phyloP scores from a whole-genome alignment of 2,113 vertebrate species.

The Chaetodon auriga region DNA sequence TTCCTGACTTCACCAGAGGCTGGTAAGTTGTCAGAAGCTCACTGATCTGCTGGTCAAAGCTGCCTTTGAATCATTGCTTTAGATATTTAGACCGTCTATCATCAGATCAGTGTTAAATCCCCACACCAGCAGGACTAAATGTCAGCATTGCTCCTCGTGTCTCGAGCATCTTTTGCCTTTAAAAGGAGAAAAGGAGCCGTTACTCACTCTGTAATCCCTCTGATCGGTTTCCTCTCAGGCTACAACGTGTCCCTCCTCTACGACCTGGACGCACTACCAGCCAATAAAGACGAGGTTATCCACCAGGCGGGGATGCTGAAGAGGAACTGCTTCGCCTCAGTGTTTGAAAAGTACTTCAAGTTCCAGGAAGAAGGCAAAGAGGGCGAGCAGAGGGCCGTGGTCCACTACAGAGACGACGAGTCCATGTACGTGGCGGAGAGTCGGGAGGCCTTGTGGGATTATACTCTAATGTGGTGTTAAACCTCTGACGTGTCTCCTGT shows the following conservation, averaged over 20 bases:
- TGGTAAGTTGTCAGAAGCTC: constrained; percentile 80
- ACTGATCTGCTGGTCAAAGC: not conserved
- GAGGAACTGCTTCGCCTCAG: constrained; percentile 97
- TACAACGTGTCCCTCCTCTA: constrained; percentile 81
- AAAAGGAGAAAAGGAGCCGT: not conserved
- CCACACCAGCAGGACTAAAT: not conserved
- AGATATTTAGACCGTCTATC: not conserved
- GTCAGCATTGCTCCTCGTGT: constrained; percentile 14
- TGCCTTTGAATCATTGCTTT: not conserved
- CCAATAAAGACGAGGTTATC: constrained; percentile 90
- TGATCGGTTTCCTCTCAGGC: constrained; percentile 30
- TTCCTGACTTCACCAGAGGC: constrained; percentile 91
- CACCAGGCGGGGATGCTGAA: constrained; percentile 97
- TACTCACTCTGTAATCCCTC: too few species aligned
- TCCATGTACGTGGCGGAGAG: constrained; percentile 89
- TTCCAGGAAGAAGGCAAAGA: constrained; percentile 98
- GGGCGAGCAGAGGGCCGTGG: constrained; percentile 94
- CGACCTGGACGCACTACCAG: constrained; percentile 92
- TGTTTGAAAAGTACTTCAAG: constrained; percentile 99
- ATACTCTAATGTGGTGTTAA: not conserved
- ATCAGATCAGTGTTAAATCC: not conserved
- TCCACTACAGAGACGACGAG: constrained; percentile 98
- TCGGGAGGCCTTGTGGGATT: not conserved
- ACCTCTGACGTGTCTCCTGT: not conserved
- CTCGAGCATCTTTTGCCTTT: not conserved